These are phyloP conservation scores for Darevskia mixta DNA, from an alignment of 2,797 vertebrate genomes.

Conservation along the genomic window DNA sequence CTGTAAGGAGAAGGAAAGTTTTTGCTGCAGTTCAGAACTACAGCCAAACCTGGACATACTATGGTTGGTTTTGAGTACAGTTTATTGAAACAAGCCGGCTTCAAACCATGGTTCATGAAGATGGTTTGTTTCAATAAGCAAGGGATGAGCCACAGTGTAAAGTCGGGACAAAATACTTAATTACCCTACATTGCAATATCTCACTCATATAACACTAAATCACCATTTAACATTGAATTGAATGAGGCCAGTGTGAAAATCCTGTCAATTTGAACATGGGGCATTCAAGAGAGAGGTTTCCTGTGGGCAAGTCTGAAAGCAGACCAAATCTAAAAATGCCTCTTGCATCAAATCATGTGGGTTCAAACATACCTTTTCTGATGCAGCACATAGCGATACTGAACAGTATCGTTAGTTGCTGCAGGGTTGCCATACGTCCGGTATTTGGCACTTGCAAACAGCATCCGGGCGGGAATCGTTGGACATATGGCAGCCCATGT, in stretches of 20 bases:
- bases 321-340: not conserved
- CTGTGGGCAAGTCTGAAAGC: slow-evolving; percentile 6
- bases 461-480: too few relatives aligned
- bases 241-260: not conserved
- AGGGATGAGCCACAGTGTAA: not conserved
- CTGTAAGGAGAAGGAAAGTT: not conserved
- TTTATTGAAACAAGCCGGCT: not conserved
- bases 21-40: not conserved
- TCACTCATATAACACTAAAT: not conserved
- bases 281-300: not conserved
- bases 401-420: not conserved
- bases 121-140: not conserved
- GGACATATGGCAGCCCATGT: too few relatives aligned
- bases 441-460: too few relatives aligned
- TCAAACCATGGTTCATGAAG: not conserved
- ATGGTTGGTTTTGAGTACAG: not conserved
- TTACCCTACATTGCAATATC: too few relatives aligned
- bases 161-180: too few relatives aligned
- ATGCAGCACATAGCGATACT: not conserved
- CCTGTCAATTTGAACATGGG: not conserved
- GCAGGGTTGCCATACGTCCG: too few relatives aligned
- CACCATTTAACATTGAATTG: not conserved
- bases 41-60: not conserved
- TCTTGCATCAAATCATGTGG: not conserved
- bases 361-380: not conserved